phyloP scores from a whole-genome alignment of 2,888 invertebrate genomes.

The Dryococelus australis region DNA sequence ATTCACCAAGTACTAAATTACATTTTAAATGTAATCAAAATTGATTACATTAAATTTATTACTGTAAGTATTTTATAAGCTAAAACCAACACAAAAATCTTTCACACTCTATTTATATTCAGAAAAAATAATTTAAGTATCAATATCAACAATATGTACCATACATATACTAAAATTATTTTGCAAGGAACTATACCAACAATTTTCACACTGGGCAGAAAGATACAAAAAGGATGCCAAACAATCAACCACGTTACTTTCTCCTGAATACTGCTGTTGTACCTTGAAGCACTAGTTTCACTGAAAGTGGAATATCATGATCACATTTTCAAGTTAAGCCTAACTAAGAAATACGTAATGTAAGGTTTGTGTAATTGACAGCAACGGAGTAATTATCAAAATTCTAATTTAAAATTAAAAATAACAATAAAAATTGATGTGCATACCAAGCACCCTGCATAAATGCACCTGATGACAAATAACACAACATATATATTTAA shows the following conservation, averaged over 20 bases:
- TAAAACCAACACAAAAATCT: neutral
- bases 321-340: neutral
- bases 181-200: neutral
- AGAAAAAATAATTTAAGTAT: constrained; percentile 8
- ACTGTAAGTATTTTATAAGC: neutral
- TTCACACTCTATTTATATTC: neutral
- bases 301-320: neutral
- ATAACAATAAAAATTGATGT: neutral
- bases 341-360: neutral
- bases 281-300: neutral
- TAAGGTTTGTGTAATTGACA: neutral
- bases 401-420: neutral
- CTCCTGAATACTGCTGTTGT: neutral
- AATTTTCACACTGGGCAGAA: neutral
- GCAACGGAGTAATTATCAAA: neutral
- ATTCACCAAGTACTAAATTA: neutral
- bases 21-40: neutral
- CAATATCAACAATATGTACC: constrained; percentile 5
- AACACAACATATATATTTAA: neutral
- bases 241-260: neutral
- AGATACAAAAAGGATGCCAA: neutral
- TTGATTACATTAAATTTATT: neutral
- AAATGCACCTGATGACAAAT: neutral
- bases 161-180: neutral
- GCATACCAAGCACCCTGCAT: neutral